Evolutionary conservation across 1,140 invertebrate species (phyloP).

Genomic region (Nasonia giraulti): DNA sequence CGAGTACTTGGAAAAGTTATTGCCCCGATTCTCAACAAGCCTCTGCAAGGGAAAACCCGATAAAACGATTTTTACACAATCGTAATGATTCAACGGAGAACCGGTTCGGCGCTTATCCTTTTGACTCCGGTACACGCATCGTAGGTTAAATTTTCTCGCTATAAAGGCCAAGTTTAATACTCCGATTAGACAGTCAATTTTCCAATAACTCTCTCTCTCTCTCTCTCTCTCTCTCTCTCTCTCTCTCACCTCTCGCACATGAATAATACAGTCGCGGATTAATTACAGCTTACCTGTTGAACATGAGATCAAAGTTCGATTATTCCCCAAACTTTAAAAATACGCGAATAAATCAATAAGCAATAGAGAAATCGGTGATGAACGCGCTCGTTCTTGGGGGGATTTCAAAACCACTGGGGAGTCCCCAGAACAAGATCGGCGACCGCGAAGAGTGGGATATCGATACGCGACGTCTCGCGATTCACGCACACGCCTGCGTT

Average conservation of each 20-base stretch:
- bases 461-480: not conserved
- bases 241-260: too few species aligned
- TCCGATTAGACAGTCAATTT: not conserved
- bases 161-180: not conserved
- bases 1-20: not conserved
- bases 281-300: too few species aligned
- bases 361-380: too few species aligned
- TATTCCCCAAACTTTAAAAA: too few species aligned
- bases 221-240: too few species aligned
- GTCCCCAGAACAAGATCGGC: not conserved
- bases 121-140: too few species aligned
- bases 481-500: not conserved
- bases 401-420: slow-evolving; percentile 23
- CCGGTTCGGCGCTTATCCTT: not conserved
- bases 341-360: too few species aligned
- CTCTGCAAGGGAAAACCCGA: not conserved
- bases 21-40: not conserved
- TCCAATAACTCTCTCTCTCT: not conserved
- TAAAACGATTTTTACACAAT: not conserved
- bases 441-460: not conserved
- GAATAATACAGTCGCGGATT: too few species aligned
- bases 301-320: too few species aligned
- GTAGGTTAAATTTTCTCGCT: not conserved
- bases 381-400: not conserved
- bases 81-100: not conserved